Evolutionary conservation across 2,888 invertebrate species (phyloP), one percentile per base, ranked within the genome.

Genomic region (Caenorhabditis uteleia): DNA sequence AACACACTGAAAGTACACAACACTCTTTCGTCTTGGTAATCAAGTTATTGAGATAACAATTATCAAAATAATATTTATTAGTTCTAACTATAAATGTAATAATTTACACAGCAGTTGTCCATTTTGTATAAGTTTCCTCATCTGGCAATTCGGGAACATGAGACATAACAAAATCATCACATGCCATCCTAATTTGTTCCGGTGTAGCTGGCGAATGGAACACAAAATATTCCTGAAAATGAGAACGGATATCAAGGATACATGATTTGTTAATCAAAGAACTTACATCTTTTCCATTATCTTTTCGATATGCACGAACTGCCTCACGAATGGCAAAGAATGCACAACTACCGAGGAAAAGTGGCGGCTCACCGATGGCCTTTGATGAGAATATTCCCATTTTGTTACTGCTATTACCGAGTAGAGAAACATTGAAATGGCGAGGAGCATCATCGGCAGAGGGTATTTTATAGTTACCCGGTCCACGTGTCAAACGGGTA

Each of bases 351-450:
- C 93, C 92, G 68, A 95, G 86, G 83, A 95, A 93, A 5, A 95
- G 84, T 0, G 95, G 95, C 0, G 95, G 95, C 84, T 97, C 95
- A 0, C 95, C 95, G 33, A 95, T 90, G 62, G 93, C 95, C 92
- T 95, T 95, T 1, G 95, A 95, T 0, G 95, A 94, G 84, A 91
- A 95, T 7, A 95, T 91, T 20, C 94, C 95, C 79, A 90, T 88
- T 0, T 91, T 90, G 86, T 95, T 95, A 1, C 91, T 88, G 27
- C 90, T 89, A n/a, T 91, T 92, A 83, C 92, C 92, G 33, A 97
- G 86, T 46, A 97, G 86, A 5, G 92, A 90, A 0, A 97, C 95
- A 84, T 95, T 93, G 82, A 97, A 93, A 83, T 92, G 90, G 44
- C 88, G 87, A 0, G 95, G 95, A 81, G 94, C 92, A 82, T 95